Evolutionary conservation across 2,113 vertebrate genomes (phyloP).

Genomic region (Xiphophorus couchianus): DNA sequence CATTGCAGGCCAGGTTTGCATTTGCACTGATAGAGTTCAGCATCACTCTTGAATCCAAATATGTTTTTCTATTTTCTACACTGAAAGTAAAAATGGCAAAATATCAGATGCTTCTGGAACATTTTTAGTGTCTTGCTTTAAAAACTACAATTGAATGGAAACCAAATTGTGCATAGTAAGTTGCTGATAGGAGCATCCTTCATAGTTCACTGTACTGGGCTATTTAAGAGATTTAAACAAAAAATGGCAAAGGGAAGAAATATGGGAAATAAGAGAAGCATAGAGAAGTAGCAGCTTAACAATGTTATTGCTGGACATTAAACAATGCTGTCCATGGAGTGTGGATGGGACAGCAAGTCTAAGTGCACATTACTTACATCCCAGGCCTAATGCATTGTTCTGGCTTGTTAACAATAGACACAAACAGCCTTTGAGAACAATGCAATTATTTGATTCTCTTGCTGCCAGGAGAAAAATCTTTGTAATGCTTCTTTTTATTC

Average conservation of each 20-base stretch:
- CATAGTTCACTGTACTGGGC: constrained; percentile 50
- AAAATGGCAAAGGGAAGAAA: constrained; percentile 39
- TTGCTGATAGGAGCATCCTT: constrained; percentile 53
- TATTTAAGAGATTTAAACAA: constrained; percentile 52
- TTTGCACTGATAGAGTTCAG: constrained; percentile 64
- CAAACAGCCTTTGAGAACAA: constrained; percentile 61
- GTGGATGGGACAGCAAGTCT: constrained; percentile 56
- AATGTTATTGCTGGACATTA: constrained; percentile 70
- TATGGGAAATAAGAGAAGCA: constrained; percentile 30
- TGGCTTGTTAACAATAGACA: constrained; percentile 65
- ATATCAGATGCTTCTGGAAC: constrained; percentile 40
- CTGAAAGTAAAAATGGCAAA: constrained; percentile 29
- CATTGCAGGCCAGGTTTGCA: constrained; percentile 51
- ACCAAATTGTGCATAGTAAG: constrained; percentile 44
- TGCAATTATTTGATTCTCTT: constrained; percentile 22
- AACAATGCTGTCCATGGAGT: constrained; percentile 61
- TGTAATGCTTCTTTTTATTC: constrained; percentile 27
- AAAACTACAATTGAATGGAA: constrained; percentile 41
- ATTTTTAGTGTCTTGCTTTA: constrained; percentile 43
- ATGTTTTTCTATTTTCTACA: constrained; percentile 30
- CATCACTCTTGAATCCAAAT: constrained; percentile 40
- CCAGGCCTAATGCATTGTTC: constrained; percentile 72
- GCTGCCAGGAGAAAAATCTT: constrained; percentile 20
- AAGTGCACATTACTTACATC: constrained; percentile 79
- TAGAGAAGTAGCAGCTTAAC: constrained; percentile 49